phyloP scores from a whole-genome alignment of 1,140 invertebrate genomes.

The Orchesella cincta region DNA sequence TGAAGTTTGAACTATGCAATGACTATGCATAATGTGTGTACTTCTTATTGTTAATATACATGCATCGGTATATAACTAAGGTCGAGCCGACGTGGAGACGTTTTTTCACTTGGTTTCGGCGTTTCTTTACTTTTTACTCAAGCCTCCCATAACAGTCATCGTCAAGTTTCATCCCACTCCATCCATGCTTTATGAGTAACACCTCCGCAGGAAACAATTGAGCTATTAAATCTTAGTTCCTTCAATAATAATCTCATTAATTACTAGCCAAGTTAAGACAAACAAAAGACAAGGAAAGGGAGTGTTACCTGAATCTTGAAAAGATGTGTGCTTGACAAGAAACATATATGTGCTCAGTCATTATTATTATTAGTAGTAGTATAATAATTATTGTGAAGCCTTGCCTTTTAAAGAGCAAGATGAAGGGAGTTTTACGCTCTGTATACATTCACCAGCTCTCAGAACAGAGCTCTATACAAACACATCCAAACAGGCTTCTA shows the following conservation, averaged over 20 bases:
- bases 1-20: too few species aligned
- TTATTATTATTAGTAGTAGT: not conserved
- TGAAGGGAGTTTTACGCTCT: not conserved
- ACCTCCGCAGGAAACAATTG: slow-evolving; percentile 28
- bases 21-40: too few species aligned
- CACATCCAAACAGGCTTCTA: not conserved
- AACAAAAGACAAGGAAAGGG: slow-evolving; percentile 11
- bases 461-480: not conserved
- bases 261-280: slow-evolving; percentile 19
- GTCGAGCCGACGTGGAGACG: too few species aligned
- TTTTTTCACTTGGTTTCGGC: not conserved
- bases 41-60: too few species aligned
- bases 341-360: not conserved
- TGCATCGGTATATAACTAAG: too few species aligned
- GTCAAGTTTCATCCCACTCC: slow-evolving; percentile 3
- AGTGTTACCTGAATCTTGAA: not conserved
- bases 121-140: too few species aligned
- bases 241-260: slow-evolving; percentile 14
- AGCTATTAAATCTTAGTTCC: slow-evolving; percentile 2
- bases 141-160: too few species aligned
- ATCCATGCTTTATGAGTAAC: not conserved
- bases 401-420: not conserved
- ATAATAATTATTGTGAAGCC: slow-evolving; percentile 14
- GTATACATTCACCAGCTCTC: not conserved
- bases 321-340: not conserved